Evolutionary conservation across 2,797 vertebrate genomes (phyloP).

Genomic region (Sebastes glaucus): DNA sequence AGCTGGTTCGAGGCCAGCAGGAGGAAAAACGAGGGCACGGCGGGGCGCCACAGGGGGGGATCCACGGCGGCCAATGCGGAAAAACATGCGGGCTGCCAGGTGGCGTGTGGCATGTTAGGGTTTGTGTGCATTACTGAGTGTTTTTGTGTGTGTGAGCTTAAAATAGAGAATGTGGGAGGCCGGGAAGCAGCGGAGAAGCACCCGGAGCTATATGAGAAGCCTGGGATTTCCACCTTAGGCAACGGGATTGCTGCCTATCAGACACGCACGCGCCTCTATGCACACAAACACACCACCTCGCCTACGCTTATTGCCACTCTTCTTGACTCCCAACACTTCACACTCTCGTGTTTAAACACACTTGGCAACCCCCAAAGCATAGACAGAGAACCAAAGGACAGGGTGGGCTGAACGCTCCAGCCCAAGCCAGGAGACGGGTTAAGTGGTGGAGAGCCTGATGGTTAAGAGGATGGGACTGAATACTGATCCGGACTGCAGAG

Average conservation of each 20-base stretch:
- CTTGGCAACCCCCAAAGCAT: background rate
- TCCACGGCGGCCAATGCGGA: background rate
- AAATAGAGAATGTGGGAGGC: constrained; percentile 44
- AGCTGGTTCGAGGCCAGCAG: constrained; percentile 25
- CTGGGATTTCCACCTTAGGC: constrained; percentile 61
- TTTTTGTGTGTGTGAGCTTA: constrained; percentile 41
- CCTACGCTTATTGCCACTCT: constrained; percentile 17
- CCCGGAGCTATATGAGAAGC: constrained; percentile 48
- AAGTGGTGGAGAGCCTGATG: constrained; percentile 37
- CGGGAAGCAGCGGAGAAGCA: constrained; percentile 38
- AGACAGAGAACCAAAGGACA: constrained; percentile 12
- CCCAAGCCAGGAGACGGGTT: constrained; percentile 31
- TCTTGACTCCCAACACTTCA: background rate
- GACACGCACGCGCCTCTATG: background rate
- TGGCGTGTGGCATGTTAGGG: constrained; percentile 40
- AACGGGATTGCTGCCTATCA: constrained; percentile 28
- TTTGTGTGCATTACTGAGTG: constrained; percentile 36
- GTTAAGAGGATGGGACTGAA: constrained; percentile 44
- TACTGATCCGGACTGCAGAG: constrained; percentile 62
- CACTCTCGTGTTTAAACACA: constrained; percentile 2
- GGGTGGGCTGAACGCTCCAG: background rate
- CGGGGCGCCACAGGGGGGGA: constrained; percentile 2
- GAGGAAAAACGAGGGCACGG: constrained; percentile 42
- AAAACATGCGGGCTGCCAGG: constrained; percentile 53
- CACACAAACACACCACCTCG: constrained; percentile 3